Percentiles rank a stretch among this genome's conserved stretches.
phyloP scores from a whole-genome alignment of 2,888 invertebrate species.

The Hirudinaria manillensis region DNA sequence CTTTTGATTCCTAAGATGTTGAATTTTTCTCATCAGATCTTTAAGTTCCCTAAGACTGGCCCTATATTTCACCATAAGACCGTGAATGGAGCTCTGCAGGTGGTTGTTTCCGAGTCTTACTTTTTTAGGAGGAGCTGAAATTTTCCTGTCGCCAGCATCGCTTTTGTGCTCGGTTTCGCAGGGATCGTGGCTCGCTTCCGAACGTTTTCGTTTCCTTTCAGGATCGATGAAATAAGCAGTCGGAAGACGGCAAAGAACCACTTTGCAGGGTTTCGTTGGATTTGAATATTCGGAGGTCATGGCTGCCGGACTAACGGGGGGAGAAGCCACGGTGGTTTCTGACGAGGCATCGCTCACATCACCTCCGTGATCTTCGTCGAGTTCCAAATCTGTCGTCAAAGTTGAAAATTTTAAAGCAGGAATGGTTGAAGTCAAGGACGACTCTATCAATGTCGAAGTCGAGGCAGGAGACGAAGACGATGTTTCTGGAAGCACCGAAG shows the following conservation, averaged over 20 bases:
- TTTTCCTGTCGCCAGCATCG: background rate
- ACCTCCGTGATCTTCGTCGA: background rate
- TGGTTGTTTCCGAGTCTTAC: background rate
- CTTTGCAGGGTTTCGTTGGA: background rate
- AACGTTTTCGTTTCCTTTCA: background rate
- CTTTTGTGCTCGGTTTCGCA: background rate
- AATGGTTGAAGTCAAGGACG: background rate
- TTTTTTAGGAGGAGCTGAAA: background rate
- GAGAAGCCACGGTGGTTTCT: too few relatives aligned
- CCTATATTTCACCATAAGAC: slow-evolving; percentile 1
- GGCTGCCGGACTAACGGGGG: too few relatives aligned
- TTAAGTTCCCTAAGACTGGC: background rate
- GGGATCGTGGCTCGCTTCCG: too few relatives aligned
- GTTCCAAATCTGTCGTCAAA: background rate
- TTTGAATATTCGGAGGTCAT: too few relatives aligned
- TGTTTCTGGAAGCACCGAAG: too few relatives aligned
- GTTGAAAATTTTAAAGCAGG: background rate
- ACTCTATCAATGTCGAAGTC: too few relatives aligned
- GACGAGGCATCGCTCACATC: background rate
- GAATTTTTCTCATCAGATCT: background rate
- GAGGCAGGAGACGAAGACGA: too few relatives aligned
- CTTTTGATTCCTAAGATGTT: background rate
- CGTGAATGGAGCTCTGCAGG: background rate
- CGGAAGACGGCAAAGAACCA: background rate
- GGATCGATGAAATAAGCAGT: background rate